Evolutionary conservation across 2,888 invertebrate species (phyloP), one percentile per base, ranked within the genome.

Genomic region (Drosophila nr. perissopoda): DNA sequence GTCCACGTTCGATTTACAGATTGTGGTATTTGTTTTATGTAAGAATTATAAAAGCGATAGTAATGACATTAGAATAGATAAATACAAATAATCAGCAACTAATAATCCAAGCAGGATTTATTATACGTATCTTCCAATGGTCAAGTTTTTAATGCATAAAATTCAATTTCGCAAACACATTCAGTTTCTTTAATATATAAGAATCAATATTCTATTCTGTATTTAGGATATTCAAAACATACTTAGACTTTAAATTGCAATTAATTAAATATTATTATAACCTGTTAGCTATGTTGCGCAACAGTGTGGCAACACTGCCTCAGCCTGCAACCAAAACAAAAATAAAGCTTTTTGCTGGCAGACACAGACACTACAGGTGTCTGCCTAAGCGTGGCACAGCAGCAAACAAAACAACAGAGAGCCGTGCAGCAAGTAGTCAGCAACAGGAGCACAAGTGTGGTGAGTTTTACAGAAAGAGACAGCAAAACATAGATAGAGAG

Each of bases 341-440:
- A 64, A 56, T 49, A 18, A 67, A 68, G 58, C 68, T 68, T 63
- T 45, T 29, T 18, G 51, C 21, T 27, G 13, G 65, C 59, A 76
- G 56, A 56, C 61, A 77, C 59, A 76, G 56, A 56, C 59, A 82
- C 82, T 71, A 82, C 82, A 82, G 82, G 82, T 82, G 82, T 77
- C 70, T 73, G 79, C 33, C 59, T 33, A 29, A 13, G 13, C 31
- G 52, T 69, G 51, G 25, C 53, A 65, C 27, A 68, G 33, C 31
- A 69, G 27, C 67, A 53, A 70, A 73, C 68, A 76, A 63, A 25
- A 70, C 21, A 78, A 76, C 76, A 81, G 76, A 80, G 80, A 80
- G 74, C 61, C 36, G 25, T 25, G 25, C 45, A 38, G 42, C 60
- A 58, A 56, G 49, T 49, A 69, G 67, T 59, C 68, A 73, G 65